Evolutionary conservation across 2,797 vertebrate species (phyloP).

Genomic region (Hyperoplus lanceolatus): DNA sequence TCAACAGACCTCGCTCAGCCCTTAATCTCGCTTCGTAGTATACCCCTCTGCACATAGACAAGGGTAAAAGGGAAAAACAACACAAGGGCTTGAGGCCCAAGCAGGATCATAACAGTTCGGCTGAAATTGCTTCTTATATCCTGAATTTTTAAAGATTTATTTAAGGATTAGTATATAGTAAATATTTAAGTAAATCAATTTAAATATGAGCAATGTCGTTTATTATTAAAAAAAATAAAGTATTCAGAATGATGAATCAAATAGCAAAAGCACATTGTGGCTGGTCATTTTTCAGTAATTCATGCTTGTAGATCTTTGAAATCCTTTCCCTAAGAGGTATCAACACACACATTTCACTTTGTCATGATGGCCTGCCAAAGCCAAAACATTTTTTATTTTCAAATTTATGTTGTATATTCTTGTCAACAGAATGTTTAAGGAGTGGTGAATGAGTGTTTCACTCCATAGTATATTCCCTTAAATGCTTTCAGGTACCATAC

Average conservation of each 20-base stretch:
- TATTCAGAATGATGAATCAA: slow-evolving; percentile 15
- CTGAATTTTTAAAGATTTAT: background rate
- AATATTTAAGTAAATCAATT: slow-evolving; percentile 5
- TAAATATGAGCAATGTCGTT: background rate
- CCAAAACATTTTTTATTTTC: slow-evolving; percentile 14
- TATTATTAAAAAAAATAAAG: slow-evolving; percentile 6
- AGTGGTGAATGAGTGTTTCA: slow-evolving; percentile 9
- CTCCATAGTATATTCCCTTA: slow-evolving; percentile 4
- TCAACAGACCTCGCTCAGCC: too few relatives aligned
- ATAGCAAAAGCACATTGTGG: background rate
- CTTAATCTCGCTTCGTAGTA: too few relatives aligned
- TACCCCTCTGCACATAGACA: too few relatives aligned
- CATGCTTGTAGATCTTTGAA: slow-evolving; percentile 7
- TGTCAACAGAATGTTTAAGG: background rate
- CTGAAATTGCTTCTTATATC: background rate
- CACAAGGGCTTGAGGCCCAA: too few relatives aligned
- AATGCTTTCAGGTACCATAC: slow-evolving; percentile 3
- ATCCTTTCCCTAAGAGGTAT: background rate
- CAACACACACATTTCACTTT: background rate
- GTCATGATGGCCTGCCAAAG: background rate
- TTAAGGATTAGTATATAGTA: slow-evolving; percentile 6
- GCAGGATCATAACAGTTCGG: too few relatives aligned
- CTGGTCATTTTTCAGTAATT: slow-evolving; percentile 3
- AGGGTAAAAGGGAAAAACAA: too few relatives aligned
- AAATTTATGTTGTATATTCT: background rate